phyloP scores from a whole-genome alignment of 2,797 vertebrate genomes.

The Eulemur rubriventer region DNA sequence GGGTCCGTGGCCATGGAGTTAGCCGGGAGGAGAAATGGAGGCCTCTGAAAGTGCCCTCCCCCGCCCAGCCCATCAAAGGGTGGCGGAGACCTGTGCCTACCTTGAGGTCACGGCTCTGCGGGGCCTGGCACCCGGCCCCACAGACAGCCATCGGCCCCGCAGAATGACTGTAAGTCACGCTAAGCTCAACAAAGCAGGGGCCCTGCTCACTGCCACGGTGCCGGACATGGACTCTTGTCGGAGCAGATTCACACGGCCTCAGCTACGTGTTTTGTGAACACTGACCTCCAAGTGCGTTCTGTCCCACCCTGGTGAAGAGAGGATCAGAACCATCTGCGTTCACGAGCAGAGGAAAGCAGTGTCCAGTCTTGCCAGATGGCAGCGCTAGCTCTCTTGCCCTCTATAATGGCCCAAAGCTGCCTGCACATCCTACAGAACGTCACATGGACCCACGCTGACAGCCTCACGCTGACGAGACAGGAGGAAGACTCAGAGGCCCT shows the following conservation, averaged over 20 bases:
- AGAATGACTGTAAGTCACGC: neutral
- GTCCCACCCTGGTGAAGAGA: neutral
- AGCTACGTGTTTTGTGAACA: rapidly evolving
- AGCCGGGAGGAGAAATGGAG: neutral
- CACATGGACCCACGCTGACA: neutral
- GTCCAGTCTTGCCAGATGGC: neutral
- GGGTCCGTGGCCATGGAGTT: too few species aligned
- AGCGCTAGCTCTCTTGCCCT: neutral
- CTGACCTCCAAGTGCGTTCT: neutral
- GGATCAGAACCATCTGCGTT: neutral
- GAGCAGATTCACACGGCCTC: neutral
- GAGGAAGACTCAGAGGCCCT: neutral
- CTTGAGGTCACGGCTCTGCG: neutral
- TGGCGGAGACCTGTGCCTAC: rapidly evolving
- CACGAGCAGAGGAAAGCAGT: neutral
- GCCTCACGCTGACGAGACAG: neutral
- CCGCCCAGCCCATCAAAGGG: neutral
- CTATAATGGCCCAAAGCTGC: neutral
- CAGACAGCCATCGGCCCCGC: neutral
- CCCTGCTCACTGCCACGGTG: neutral
- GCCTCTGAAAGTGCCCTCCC: neutral
- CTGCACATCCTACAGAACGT: neutral
- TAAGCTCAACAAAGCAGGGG: too few species aligned
- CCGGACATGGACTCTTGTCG: neutral
- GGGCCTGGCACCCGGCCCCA: neutral